Evolutionary conservation across 2,113 vertebrate species (phyloP).

Genomic region (Tetraodon nigroviridis): DNA sequence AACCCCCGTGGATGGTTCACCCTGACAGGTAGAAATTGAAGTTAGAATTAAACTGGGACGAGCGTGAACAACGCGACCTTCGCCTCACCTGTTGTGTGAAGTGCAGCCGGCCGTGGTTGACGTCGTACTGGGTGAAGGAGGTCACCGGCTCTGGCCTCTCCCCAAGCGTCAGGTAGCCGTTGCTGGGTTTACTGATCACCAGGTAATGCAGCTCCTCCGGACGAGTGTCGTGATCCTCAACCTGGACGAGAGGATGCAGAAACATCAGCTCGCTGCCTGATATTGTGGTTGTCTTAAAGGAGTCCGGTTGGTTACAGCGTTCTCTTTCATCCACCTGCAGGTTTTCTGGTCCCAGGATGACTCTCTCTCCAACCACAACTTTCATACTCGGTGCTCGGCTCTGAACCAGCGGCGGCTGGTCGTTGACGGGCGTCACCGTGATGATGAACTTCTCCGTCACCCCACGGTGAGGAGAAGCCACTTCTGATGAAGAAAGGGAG

Average conservation of each 20-base stretch:
- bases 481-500: conserved; percentile 21
- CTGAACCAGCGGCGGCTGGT: conserved; percentile 80
- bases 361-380: conserved; percentile 77
- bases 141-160: conserved; percentile 69
- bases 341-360: conserved; percentile 74
- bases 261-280: background rate
- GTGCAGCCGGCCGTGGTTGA: conserved; percentile 77
- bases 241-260: conserved; percentile 31
- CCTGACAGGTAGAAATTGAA: conserved; percentile 31
- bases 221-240: conserved; percentile 81
- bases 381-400: conserved; percentile 73
- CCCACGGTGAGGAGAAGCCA: conserved; percentile 42
- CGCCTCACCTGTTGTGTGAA: conserved; percentile 78
- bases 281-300: background rate
- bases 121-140: conserved; percentile 85
- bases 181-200: conserved; percentile 78
- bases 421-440: conserved; percentile 81
- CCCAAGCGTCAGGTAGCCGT: conserved; percentile 80
- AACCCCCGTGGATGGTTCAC: conserved; percentile 77
- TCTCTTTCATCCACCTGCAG: conserved; percentile 64
- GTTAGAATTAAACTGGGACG: background rate
- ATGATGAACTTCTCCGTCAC: conserved; percentile 84
- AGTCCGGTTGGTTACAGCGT: background rate
- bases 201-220: conserved; percentile 82
- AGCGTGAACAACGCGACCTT: no score